Evolutionary conservation across 2,113 vertebrate genomes (phyloP), one percentile per base, ranked within the genome.

Genomic region (Andinoacara biseriatus): DNA sequence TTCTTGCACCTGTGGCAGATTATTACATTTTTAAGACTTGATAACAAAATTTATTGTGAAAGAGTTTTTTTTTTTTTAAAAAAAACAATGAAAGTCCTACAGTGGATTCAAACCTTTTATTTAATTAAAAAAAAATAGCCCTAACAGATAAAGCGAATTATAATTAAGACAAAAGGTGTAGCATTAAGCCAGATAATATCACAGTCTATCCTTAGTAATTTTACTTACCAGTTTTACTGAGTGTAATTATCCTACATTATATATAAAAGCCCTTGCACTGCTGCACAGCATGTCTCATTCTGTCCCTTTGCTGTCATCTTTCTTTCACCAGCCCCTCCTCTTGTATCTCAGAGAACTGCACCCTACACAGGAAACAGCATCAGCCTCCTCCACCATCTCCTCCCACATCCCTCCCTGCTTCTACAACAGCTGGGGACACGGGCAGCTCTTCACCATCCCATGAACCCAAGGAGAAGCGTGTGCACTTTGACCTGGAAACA

Each of bases 401-500:
- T 10, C 88, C 93, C 11, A 86, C 84, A 1, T 93, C 43, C 56
- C 61, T 75, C 6, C 58, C 82, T 22, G 82, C 88, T 18, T 87
- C 77, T 46, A 69, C 78, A 2, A 83, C 92, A 6, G 86, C 86
- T 2, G 89, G 87, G 20, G 93, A 91, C 88, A 91, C 90, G 11
- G 80, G 75, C 77, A 88, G 65, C 85, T 76, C 56, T 17, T 87
- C 62, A 1, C 89, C 96, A 14, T 94, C 10, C 65, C 86, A 6
- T 9, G 87, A 78, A 75, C 92, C 90, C 85, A 95, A 95, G 83
- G 95, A 94, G 61, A 96, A 94, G 26, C 95, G 93, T 0, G 95
- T 96, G 67, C 96, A 95, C 89, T 97, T 97, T 85, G 94, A 96
- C 83, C 93, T 96, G 62, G 96, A 97, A 46, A 95, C 94, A 1